Evolutionary conservation across 2,888 invertebrate species (phyloP), one percentile per base, ranked within the genome.

Genomic region (Hedychridium roseum): DNA sequence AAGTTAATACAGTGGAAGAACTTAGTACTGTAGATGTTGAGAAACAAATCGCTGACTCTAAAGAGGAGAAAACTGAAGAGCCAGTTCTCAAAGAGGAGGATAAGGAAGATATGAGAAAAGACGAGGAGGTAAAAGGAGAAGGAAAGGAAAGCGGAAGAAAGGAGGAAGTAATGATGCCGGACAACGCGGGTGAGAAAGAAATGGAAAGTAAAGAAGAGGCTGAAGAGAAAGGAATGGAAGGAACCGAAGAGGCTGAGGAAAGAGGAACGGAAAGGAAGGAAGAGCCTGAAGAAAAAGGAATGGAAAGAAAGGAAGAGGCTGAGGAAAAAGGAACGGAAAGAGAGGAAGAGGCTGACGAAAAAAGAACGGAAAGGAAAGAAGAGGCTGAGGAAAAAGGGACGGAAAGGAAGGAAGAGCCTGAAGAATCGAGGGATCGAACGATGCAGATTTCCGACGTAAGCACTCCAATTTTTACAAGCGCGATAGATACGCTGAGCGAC

Each of bases 401-500:
- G 7, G 9, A 18, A 2, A 42, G 48, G 20, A 43, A 20, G 1
- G 27, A 51, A 1, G 39, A 47, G 7, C 2, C n/a, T 7, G 3
- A 6, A 50, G 41, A 41, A 34, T n/a, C 18, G 9, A 11, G 3
- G 0, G 6, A 44, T 32, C 1, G 50, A 36, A 20, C 14, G 6
- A 11, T 3, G 1, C 15, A 30, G 16, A 30, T 23, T 21, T 21
- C 38, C 6, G 54, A 62, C 43, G 46, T 58, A 57, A 57, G 56
- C 51, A 44, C 51, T 38, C 45, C 57, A 48, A 46, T 65, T 60
- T 59, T 55, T 57, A 46, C 55, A 30, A 59, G 44, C 30, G 38
- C 51, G 42, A 50, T 51, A 48, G 54, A 63, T 39, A 48, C 48
- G 18, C 6, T 38, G 26, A 70, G 67, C n/a, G 62, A 66, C 41